Conservation (phyloP, 2,797 vertebrate genomes). For the Peromyscus eremicus region DNA sequence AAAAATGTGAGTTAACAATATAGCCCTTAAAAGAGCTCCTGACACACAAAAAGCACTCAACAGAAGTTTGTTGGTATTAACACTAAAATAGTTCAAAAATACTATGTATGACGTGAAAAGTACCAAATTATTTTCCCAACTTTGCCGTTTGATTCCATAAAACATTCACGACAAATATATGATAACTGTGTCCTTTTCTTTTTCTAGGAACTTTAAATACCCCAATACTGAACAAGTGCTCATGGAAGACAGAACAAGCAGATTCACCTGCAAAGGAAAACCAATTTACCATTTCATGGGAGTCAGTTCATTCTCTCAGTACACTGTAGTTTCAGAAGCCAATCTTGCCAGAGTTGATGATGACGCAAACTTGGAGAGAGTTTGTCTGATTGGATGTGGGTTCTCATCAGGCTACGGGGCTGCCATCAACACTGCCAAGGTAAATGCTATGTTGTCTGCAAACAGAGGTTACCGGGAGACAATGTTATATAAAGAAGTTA, state of each 20-base stretch:
- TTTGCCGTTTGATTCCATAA: slow-evolving; percentile 20
- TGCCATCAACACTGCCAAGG: slow-evolving; percentile 89
- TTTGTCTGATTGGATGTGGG: slow-evolving; percentile 89
- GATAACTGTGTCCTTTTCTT: background rate
- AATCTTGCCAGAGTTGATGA: slow-evolving; percentile 87
- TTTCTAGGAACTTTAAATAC: slow-evolving; percentile 14
- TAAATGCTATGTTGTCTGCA: slow-evolving; percentile 50
- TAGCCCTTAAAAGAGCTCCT: background rate
- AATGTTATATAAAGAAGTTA: background rate
- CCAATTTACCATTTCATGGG: slow-evolving; percentile 89
- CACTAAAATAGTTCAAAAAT: background rate
- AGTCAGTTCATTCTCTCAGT: slow-evolving; percentile 90
- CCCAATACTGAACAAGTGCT: slow-evolving; percentile 69
- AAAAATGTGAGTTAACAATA: background rate
- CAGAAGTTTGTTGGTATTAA: slow-evolving; percentile 4
- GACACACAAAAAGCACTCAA: background rate
- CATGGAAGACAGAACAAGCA: slow-evolving; percentile 87
- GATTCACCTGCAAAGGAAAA: slow-evolving; percentile 90
- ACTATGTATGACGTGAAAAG: background rate
- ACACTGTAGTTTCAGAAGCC: slow-evolving; percentile 88
- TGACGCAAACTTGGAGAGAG: slow-evolving; percentile 88
- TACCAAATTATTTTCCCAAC: background rate
- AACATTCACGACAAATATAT: slow-evolving; percentile 8
- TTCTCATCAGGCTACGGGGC: slow-evolving; percentile 91
- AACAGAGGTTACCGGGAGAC: slow-evolving; percentile 6